These are phyloP conservation scores for Hirtodrosophila alboralis DNA, from an alignment of 2,888 invertebrate species.

Conservation along the genomic window DNA sequence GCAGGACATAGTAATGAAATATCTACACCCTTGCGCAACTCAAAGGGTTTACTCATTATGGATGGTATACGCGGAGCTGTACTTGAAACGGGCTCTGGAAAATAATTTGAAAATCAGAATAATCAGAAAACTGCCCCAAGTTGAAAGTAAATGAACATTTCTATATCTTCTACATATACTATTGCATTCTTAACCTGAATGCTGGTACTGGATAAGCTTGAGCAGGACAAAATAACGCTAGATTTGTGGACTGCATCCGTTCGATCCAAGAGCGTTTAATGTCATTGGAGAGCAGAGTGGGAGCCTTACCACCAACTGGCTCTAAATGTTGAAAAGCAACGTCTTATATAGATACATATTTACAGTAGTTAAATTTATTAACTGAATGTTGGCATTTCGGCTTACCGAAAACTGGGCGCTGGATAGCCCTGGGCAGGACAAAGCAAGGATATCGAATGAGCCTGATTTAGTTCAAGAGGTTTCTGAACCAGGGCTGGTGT, in stretches of 20 bases:
- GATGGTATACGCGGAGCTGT: slow-evolving; percentile 85
- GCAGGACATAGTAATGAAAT: slow-evolving; percentile 88
- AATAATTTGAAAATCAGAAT: slow-evolving; percentile 8
- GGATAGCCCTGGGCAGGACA: slow-evolving; percentile 92
- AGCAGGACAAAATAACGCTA: slow-evolving; percentile 90
- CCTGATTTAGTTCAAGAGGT: slow-evolving; percentile 75
- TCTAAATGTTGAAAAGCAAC: slow-evolving; percentile 42
- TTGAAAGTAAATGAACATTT: too few relatives aligned
- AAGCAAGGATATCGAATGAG: slow-evolving; percentile 84
- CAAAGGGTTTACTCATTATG: slow-evolving; percentile 82
- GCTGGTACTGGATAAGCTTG: slow-evolving; percentile 90
- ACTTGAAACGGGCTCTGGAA: slow-evolving; percentile 86
- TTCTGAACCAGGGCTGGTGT: slow-evolving; percentile 84
- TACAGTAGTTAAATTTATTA: slow-evolving; percentile 76
- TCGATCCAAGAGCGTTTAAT: slow-evolving; percentile 86
- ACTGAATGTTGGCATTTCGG: slow-evolving; percentile 46
- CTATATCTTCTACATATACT: too few relatives aligned
- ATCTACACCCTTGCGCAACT: slow-evolving; percentile 56
- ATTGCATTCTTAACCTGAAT: slow-evolving; percentile 86
- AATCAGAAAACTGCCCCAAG: slow-evolving; percentile 29
- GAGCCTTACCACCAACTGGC: slow-evolving; percentile 84
- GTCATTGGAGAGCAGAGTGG: slow-evolving; percentile 85
- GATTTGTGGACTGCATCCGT: slow-evolving; percentile 86
- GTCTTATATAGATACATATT: slow-evolving; percentile 59
- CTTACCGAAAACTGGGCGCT: slow-evolving; percentile 89